Percentiles rank a stretch among this genome's conserved stretches.
Evolutionary conservation across 2,113 vertebrate species (phyloP).

Genomic region (Nyctibius bracteatus): DNA sequence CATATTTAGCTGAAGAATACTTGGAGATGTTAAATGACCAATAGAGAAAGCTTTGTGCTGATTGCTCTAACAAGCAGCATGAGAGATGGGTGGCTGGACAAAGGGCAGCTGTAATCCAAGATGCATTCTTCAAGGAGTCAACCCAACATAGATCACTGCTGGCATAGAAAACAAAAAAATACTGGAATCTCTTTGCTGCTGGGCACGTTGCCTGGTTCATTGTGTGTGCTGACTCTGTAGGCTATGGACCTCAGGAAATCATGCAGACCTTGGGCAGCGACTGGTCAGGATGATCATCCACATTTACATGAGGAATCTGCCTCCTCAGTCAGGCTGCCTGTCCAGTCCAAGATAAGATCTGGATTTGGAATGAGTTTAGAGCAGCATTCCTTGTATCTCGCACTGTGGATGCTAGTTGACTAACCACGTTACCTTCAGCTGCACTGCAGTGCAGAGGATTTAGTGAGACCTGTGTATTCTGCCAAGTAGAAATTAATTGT

Average conservation of each 20-base stretch:
- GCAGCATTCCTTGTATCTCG: background rate
- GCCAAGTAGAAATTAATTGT: background rate
- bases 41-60: background rate
- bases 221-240: background rate
- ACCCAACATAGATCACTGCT: background rate
- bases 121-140: background rate
- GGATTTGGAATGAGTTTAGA: background rate
- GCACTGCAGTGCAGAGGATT: fast-evolving
- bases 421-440: background rate
- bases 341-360: background rate
- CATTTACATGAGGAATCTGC: background rate
- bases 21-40: background rate
- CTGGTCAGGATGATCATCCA: background rate
- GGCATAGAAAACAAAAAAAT: background rate
- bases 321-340: background rate
- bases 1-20: background rate
- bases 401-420: background rate
- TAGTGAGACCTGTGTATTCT: background rate
- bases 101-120: background rate
- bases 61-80: background rate
- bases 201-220: background rate
- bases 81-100: background rate
- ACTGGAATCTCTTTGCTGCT: background rate
- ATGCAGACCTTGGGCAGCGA: background rate
- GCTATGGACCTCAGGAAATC: background rate